These are phyloP conservation scores for Acanthisitta chloris DNA, from an alignment of 2,113 vertebrate species.

Conservation along the genomic window DNA sequence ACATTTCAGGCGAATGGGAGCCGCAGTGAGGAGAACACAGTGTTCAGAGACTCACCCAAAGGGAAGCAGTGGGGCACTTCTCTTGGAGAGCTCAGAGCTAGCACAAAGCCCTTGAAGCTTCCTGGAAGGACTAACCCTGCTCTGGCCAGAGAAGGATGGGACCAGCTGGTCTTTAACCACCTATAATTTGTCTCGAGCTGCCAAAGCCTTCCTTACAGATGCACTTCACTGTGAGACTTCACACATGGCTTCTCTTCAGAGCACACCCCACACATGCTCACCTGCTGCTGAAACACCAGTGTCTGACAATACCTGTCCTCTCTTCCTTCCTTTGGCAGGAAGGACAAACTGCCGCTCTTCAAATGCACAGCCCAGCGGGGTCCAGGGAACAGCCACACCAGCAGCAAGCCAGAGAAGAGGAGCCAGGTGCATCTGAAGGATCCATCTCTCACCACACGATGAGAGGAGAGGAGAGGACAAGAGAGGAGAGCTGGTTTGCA, in stretches of 20 bases:
- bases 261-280: rapidly evolving
- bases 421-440: constrained; percentile 63
- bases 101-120: neutral
- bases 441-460: constrained; percentile 14
- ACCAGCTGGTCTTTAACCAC: constrained; percentile 28
- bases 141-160: neutral
- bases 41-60: neutral
- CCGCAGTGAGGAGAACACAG: neutral
- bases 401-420: constrained; percentile 71
- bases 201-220: constrained; percentile 10
- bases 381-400: constrained; percentile 60
- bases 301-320: neutral
- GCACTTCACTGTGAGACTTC: neutral
- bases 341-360: constrained; percentile 63
- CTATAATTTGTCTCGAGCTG: neutral
- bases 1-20: rapidly evolving
- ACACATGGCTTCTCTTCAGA: neutral
- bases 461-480: neutral
- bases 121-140: constrained; percentile 14
- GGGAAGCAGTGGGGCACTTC: neutral
- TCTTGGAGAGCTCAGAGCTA: neutral
- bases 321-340: constrained; percentile 70
- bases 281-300: neutral
- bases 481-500: neutral
- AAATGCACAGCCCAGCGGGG: constrained; percentile 58